These are phyloP conservation scores for Mycetomoellerius zeteki DNA, from an alignment of 1,140 invertebrate genomes.

Conservation along the genomic window DNA sequence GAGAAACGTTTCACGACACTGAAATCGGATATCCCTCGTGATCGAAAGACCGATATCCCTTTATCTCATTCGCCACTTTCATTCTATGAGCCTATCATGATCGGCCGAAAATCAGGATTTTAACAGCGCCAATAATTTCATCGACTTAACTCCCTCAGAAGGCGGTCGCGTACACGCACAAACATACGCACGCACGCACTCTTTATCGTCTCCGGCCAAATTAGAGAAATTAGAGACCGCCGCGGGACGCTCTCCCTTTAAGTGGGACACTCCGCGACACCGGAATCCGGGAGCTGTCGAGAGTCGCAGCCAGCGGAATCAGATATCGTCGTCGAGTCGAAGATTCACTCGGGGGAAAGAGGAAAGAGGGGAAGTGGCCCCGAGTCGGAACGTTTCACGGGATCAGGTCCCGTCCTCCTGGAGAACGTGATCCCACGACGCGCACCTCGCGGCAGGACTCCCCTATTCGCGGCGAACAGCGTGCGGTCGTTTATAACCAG, in stretches of 20 bases:
- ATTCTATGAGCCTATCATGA: conserved; percentile 4
- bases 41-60: conserved; percentile 36
- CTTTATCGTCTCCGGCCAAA: conserved; percentile 34
- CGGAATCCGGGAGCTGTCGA: conserved; percentile 77
- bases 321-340: conserved; percentile 74
- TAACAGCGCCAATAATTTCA: conserved; percentile 54
- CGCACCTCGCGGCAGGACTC: conserved; percentile 63
- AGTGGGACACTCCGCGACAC: conserved; percentile 15
- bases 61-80: conserved; percentile 16
- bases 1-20: not conserved
- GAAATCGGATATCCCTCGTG: conserved; percentile 47
- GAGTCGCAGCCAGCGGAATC: conserved; percentile 65
- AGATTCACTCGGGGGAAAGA: conserved; percentile 65
- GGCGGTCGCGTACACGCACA: not conserved
- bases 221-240: conserved; percentile 74
- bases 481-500: conserved; percentile 77
- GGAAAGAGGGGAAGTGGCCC: conserved; percentile 17
- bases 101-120: conserved; percentile 41
- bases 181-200: not conserved
- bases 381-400: conserved; percentile 51
- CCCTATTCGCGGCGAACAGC: conserved; percentile 49
- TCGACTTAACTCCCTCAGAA: conserved; percentile 52
- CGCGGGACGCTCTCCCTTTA: conserved; percentile 38
- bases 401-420: conserved; percentile 27
- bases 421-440: conserved; percentile 40